phyloP scores from a whole-genome alignment of 2,888 invertebrate genomes.

The Tipula helvola region DNA sequence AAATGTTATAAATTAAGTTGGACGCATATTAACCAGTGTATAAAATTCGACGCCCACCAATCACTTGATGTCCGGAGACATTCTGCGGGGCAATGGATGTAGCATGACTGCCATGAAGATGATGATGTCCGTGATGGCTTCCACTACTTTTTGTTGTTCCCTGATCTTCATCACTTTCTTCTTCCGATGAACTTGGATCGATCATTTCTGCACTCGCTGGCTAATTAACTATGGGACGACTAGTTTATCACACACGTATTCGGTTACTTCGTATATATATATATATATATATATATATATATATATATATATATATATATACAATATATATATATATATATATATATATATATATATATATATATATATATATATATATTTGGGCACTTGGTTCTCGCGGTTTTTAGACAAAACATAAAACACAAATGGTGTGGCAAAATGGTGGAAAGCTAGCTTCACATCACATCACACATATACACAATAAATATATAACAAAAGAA shows the following conservation, averaged over 20 bases:
- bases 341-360: too few relatives aligned
- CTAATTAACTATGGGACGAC: not conserved
- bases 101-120: slow-evolving; percentile 10
- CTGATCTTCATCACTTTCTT: slow-evolving; percentile 87
- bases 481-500: not conserved
- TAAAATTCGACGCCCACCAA: not conserved
- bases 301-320: too few relatives aligned
- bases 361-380: not conserved
- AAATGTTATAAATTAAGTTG: not conserved
- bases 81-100: not conserved
- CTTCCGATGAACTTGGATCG: slow-evolving; percentile 92
- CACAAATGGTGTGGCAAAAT: not conserved
- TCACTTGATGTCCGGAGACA: not conserved
- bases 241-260: not conserved
- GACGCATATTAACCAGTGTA: not conserved
- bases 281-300: too few relatives aligned
- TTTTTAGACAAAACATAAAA: not conserved
- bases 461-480: not conserved
- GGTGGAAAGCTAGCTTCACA: not conserved
- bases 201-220: slow-evolving; percentile 45
- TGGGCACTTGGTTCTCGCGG: not conserved
- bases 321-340: too few relatives aligned
- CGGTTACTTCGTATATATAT: not conserved
- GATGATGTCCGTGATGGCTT: slow-evolving; percentile 26
- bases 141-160: slow-evolving; percentile 36